Base-by-base conservation (phyloP, 2,888 invertebrate genomes). In the Rhingia campestris region DNA sequence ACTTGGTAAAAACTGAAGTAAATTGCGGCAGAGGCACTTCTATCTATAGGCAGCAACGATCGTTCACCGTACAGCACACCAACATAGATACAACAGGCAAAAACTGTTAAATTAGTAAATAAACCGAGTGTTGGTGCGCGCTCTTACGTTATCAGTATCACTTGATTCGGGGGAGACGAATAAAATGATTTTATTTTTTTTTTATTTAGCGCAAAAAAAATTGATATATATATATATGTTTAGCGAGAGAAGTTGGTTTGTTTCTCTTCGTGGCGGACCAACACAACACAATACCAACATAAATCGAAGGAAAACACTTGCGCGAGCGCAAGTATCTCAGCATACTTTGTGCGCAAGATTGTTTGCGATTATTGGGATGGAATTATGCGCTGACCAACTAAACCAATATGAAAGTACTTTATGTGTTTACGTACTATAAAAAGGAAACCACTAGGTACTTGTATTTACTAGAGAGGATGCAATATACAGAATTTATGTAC, bases 11-110 rank as follows among this genome's bases (percentile, higher is more conserved):
- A 80, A 84, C 84, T 84, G 84, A 84, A 84, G 53, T 72, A 58
- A 59, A 66, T 70, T 56, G 66, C 64, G 53, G 43, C 43, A 41
- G 54, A 75, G 64, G 59, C 70, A 75, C 69, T 47, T 84, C 84
- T 84, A 84, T 84, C 84, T 84, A 84, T 84, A 84, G 74, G 59
- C 49, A 47, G 67, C 66, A 51, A 64, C 74, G 84, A 80, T 84
- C 84, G 54, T 53, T 51, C 64, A 56, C 53, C 6, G 30, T 33
- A 51, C 45, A 53, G 6, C 54, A 66, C 63, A 80, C 67, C n/a
- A 43, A 37, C 45, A 41, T n/a, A 64, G 41, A 61, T 47, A 51
- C 12, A 47, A 41, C 14, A 49, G 58, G 47, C 47, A 45, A 47
- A 59, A 43, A 22, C 4, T 51, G 37, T 33, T 37, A 39, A 54